Evolutionary conservation across 2,888 invertebrate species (phyloP).

Genomic region (Tetranychus piercei): DNA sequence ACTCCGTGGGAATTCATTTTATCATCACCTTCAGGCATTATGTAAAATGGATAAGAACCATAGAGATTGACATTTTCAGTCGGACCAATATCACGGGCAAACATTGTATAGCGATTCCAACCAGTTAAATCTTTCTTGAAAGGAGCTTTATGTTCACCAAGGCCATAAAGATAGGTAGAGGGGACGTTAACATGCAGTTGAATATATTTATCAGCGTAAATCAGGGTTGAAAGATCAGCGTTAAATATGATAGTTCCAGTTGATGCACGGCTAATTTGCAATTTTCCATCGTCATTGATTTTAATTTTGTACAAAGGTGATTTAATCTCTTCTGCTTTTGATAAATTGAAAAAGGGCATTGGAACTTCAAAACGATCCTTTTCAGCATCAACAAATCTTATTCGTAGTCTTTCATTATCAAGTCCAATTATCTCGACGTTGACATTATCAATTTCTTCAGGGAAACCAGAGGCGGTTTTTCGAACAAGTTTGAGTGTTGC

Average conservation of each 20-base stretch:
- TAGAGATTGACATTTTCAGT: slow-evolving; percentile 40
- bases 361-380: slow-evolving; percentile 23
- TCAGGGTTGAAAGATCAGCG: slow-evolving; percentile 10
- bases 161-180: slow-evolving; percentile 18
- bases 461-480: neutral
- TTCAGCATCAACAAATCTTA: slow-evolving; percentile 20
- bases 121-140: slow-evolving; percentile 13
- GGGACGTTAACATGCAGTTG: slow-evolving; percentile 17
- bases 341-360: slow-evolving; percentile 13
- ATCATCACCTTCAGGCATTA: slow-evolving; percentile 46
- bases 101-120: slow-evolving; percentile 21
- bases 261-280: slow-evolving; percentile 6
- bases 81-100: slow-evolving; percentile 20
- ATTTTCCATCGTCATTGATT: neutral
- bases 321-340: neutral
- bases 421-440: slow-evolving; percentile 22
- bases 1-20: slow-evolving; percentile 44
- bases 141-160: slow-evolving; percentile 19
- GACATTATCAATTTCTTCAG: slow-evolving; percentile 12
- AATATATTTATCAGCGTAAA: slow-evolving; percentile 19
- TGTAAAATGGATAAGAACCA: slow-evolving; percentile 63
- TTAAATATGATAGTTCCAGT: slow-evolving; percentile 13
- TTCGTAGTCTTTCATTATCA: slow-evolving; percentile 21
- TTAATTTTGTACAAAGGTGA: slow-evolving; percentile 7
- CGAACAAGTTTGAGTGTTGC: neutral